Base-by-base conservation (phyloP, 2,113 vertebrate genomes). In the Osmerus eperlanus region DNA sequence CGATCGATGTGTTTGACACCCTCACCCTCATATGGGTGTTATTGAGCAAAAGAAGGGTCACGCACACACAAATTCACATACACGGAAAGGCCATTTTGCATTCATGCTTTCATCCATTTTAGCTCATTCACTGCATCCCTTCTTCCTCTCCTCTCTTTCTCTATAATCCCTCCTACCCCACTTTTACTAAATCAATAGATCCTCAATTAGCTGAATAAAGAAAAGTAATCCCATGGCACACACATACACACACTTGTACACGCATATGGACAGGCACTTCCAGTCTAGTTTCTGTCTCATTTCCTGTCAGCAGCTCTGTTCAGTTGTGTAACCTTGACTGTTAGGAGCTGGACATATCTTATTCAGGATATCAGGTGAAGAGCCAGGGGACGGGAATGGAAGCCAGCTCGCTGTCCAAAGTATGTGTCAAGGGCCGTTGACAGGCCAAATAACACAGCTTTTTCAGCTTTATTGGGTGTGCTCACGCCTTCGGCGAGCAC, bases 241-340 rank as follows among this genome's bases (percentile, higher is more conserved):
- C 65, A 53, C 65, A 53, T 21, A 67, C 41, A 19, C 65, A 52
- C 16, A 21, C 65, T 6, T 3, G 65, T 36, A 67, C n/a, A 51
- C 5, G 19, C 47, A 29, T 53, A 12, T 8, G 32, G 41, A 11
- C 41, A 47, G 41, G 7, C 9, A 12, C 41, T 11, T 47, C 9
- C 9, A 47, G 41, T 47, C 54, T 56, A 2, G 54, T 56, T 56
- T 56, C 54, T 18, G 16, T 67, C 23, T 72, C 53, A 53, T 56
- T 78, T 80, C 80, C 55, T 67, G 29, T 73, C 68, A 80, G 76
- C 55, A 77, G 55, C 68, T 78, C 65, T 63, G 69, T 65, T 78
- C 65, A 60, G 69, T 62, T 67, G 59, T 25, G 78, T 73, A 71
- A 83, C 54, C 52, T 66, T 9, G 19, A 71, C 16, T 58, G 71